Percentiles rank a stretch among this genome's conserved stretches.
Evolutionary conservation across 2,113 vertebrate genomes (phyloP).

Genomic region (Mesitornis unicolor): DNA sequence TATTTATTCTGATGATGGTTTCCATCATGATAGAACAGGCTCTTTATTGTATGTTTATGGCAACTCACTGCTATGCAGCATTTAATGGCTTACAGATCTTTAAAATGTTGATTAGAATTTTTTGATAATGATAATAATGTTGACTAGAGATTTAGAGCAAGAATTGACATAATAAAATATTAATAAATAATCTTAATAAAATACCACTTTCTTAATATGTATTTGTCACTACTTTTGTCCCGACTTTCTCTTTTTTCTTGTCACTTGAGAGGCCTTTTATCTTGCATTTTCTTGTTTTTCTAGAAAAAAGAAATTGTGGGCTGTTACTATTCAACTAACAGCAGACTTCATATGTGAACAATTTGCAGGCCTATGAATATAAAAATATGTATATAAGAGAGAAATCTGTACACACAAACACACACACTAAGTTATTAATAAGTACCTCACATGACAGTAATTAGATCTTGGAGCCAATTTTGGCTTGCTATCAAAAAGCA

Average conservation of each 20-base stretch:
- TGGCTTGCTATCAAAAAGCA: neutral
- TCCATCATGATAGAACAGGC: neutral
- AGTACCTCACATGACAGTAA: neutral
- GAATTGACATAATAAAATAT: neutral
- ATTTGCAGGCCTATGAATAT: neutral
- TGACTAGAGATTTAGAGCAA: neutral
- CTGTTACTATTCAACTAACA: neutral
- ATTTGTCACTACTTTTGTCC: neutral
- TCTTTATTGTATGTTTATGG: neutral
- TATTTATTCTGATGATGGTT: neutral
- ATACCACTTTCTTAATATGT: neutral
- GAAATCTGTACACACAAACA: neutral
- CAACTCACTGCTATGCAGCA: neutral
- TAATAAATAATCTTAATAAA: neutral
- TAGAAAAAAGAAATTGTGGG: neutral
- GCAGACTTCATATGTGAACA: neutral
- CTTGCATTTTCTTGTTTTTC: neutral
- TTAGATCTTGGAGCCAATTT: neutral
- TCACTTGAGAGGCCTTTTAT: neutral
- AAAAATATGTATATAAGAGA: neutral
- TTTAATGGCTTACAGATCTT: neutral
- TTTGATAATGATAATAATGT: too few relatives aligned
- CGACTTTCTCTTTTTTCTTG: neutral
- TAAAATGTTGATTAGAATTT: neutral
- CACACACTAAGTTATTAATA: neutral